phyloP scores from a whole-genome alignment of 2,797 vertebrate species.

The Crocidura indochinensis region DNA sequence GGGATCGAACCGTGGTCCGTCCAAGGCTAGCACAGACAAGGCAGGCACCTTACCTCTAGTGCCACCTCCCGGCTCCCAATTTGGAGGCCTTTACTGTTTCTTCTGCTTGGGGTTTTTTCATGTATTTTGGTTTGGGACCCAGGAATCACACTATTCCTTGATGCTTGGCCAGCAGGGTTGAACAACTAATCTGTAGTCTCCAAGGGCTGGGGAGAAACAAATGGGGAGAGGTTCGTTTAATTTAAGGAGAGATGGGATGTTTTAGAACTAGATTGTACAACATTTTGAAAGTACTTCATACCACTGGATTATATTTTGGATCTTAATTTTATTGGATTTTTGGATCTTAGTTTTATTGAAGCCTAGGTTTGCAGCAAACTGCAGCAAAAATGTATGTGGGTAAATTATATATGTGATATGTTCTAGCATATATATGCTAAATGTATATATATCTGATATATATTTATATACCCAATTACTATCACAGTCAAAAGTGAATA shows the following conservation, averaged over 20 bases:
- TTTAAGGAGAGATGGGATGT: background rate
- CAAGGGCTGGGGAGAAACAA: background rate
- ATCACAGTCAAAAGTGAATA: background rate
- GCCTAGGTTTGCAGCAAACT: background rate
- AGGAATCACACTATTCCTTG: too few species aligned
- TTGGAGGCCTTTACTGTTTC: too few species aligned
- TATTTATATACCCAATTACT: background rate
- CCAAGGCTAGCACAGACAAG: too few species aligned
- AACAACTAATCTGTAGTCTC: background rate
- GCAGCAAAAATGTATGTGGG: background rate
- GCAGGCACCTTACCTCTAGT: too few species aligned
- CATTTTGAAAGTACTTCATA: background rate
- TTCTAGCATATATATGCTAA: background rate
- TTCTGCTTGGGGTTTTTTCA: too few species aligned
- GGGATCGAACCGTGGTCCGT: too few species aligned
- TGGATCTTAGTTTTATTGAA: background rate
- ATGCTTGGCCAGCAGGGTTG: too few species aligned
- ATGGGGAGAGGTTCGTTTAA: background rate
- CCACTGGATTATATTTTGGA: background rate
- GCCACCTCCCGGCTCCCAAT: too few species aligned
- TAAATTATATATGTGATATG: conserved; percentile 13
- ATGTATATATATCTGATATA: too few species aligned
- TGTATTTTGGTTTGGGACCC: too few species aligned
- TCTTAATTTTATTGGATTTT: too few species aligned
- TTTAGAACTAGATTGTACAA: background rate